Evolutionary conservation across 2,113 vertebrate species (phyloP), one percentile per base, ranked within the genome.

Genomic region (Orycteropus afer): DNA sequence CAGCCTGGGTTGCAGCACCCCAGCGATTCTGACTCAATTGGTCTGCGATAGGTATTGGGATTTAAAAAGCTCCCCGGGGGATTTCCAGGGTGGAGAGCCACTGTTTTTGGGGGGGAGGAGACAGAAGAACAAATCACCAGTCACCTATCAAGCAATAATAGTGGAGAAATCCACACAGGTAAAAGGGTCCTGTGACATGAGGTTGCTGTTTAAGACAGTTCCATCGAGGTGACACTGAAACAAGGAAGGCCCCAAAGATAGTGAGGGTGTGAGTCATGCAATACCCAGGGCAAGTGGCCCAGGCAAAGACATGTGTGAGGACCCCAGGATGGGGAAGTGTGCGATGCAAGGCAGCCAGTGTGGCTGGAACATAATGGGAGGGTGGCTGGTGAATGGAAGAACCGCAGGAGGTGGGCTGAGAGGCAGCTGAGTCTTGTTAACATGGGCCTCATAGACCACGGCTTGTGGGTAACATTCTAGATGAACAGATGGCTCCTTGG

Each of bases 111-210:
- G 6, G n/a, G 14, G 2, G 18, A 65, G 59, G 53, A 73, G 53
- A 61, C 6, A 11, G 88, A 51, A 23, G 8, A 40, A 14, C 29
- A 25, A 71, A 17, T 45, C 47, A 4, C 51, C 29, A 20, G 34
- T 29, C 27, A 42, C 13, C 1, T 5, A 3, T n/a, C n/a, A 2
- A 47, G 32, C 17, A 18, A 29, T 15, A 7, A 3, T 25, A 2
- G 15, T 17, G n/a, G 53, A 37, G 34, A 69, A 78, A 57, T 12
- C 59, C 37, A 7, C 11, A 7, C 32, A 14, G 40, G 77, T 17
- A 51, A 32, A 6, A 61, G 32, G 22, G 29, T 18, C 22, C 15
- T 4, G 12, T 3, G 0, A 63, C 27, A 7, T 2, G 34, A 15
- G 32, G 42, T 5, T 25, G 0, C 23, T 55, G 3, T 45, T 65